Evolutionary conservation across 1,140 invertebrate species (phyloP).

Genomic region (Drosophila nikananu): DNA sequence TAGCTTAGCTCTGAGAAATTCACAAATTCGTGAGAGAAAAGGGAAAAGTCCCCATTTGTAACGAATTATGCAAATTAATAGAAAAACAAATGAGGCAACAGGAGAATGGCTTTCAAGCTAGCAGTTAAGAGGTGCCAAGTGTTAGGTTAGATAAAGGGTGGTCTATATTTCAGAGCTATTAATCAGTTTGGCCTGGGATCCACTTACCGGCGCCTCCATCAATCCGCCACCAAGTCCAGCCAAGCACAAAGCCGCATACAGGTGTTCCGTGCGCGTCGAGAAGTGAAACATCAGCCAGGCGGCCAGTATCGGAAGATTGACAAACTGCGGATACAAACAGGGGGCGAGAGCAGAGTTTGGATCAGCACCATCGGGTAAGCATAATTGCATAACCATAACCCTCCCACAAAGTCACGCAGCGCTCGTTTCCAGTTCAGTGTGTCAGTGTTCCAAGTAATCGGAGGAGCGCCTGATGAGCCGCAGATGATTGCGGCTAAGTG

Average conservation of each 20-base stretch:
- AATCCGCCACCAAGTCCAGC: constrained; percentile 91
- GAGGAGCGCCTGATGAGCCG: constrained; percentile 39
- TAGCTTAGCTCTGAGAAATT: not conserved
- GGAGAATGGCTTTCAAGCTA: not conserved
- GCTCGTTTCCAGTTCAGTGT: constrained; percentile 61
- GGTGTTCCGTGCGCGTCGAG: constrained; percentile 87
- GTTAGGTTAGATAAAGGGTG: not conserved
- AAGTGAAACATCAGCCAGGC: constrained; percentile 91
- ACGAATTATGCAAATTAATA: constrained; percentile 38
- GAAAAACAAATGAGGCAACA: constrained; percentile 7
- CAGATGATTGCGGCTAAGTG: constrained; percentile 51
- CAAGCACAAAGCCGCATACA: constrained; percentile 89
- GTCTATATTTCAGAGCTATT: constrained; percentile 20
- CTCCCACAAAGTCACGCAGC: constrained; percentile 47
- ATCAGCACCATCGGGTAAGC: constrained; percentile 43
- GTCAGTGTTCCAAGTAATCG: constrained; percentile 57
- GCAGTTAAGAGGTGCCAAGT: not conserved
- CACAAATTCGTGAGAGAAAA: not conserved
- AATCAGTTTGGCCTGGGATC: constrained; percentile 28
- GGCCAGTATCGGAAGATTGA: constrained; percentile 90
- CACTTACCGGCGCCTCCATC: constrained; percentile 91
- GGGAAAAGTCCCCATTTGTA: constrained; percentile 1
- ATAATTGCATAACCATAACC: constrained; percentile 61
- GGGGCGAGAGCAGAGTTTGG: not conserved
- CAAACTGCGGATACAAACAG: constrained; percentile 61